These are phyloP conservation scores for Sardina pilchardus DNA, from an alignment of 2,113 vertebrate genomes.

Conservation along the genomic window DNA sequence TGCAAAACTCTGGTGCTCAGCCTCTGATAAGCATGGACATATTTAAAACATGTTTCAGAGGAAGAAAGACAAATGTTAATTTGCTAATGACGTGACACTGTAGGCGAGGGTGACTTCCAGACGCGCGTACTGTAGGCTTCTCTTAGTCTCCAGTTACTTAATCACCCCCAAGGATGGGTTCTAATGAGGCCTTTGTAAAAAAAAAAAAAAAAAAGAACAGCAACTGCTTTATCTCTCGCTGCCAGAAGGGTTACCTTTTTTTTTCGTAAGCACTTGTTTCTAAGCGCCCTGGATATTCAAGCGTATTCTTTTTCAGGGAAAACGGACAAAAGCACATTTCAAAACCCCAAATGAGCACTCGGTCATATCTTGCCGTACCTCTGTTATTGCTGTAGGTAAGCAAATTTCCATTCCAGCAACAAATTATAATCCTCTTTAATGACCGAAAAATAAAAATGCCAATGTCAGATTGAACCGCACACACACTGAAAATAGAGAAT, in stretches of 20 bases:
- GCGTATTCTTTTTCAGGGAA: constrained; percentile 37
- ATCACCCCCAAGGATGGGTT: constrained; percentile 28
- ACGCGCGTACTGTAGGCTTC: constrained; percentile 11
- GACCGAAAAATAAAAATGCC: constrained; percentile 42
- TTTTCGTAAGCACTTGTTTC: constrained; percentile 16
- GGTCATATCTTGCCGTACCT: constrained; percentile 30
- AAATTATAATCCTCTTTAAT: constrained; percentile 45
- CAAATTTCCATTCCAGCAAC: constrained; percentile 37
- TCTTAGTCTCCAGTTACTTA: constrained; percentile 36
- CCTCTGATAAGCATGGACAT: constrained; percentile 39
- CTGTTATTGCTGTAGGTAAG: constrained; percentile 39
- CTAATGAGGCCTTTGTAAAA: constrained; percentile 22
- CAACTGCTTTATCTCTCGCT: constrained; percentile 43
- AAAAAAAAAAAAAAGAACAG: constrained; percentile 1
- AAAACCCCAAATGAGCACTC: constrained; percentile 38
- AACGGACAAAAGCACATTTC: constrained; percentile 38
- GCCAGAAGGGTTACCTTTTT: constrained; percentile 42
- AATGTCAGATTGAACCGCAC: constrained; percentile 45
- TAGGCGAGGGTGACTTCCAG: not conserved
- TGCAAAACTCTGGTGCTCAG: constrained; percentile 29
- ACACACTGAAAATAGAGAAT: constrained; percentile 51
- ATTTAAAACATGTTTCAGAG: not conserved
- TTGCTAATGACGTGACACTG: constrained; percentile 11
- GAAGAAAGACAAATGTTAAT: constrained; percentile 14
- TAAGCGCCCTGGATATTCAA: constrained; percentile 32